These are phyloP conservation scores for Cochlearius cochlearius DNA, from an alignment of 2,113 vertebrate species.

Conservation along the genomic window DNA sequence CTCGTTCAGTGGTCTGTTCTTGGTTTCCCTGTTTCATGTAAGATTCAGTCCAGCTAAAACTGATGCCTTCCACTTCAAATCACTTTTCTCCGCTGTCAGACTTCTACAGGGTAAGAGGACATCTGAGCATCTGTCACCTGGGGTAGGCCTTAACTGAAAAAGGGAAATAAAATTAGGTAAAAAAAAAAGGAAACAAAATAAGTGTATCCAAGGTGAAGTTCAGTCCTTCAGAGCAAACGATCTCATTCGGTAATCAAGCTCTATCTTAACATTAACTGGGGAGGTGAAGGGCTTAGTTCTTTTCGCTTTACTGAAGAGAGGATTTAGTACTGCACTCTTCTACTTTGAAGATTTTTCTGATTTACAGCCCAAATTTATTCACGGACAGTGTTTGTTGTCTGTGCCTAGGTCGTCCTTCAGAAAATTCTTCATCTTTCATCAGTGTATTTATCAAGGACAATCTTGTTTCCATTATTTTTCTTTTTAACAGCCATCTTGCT, in stretches of 20 bases:
- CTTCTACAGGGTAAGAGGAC: background rate
- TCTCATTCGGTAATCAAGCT: background rate
- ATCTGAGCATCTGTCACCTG: background rate
- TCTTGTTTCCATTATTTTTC: background rate
- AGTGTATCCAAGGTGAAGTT: background rate
- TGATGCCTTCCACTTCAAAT: background rate
- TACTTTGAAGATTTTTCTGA: background rate
- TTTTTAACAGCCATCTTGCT: background rate
- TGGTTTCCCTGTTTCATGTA: background rate
- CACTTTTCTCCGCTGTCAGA: accelerated
- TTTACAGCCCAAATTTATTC: background rate
- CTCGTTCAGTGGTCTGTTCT: background rate
- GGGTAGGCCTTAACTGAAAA: background rate
- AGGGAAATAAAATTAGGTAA: background rate
- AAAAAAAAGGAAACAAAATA: background rate
- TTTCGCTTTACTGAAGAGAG: background rate
- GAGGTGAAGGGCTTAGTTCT: background rate
- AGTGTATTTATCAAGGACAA: background rate
- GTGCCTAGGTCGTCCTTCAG: background rate
- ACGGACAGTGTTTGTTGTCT: background rate
- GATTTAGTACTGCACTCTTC: background rate
- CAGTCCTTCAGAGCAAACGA: background rate
- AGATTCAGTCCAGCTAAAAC: background rate
- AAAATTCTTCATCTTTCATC: background rate
- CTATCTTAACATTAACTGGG: background rate